Evolutionary conservation across 2,888 invertebrate species (phyloP).

Genomic region (Xylocampa areola): DNA sequence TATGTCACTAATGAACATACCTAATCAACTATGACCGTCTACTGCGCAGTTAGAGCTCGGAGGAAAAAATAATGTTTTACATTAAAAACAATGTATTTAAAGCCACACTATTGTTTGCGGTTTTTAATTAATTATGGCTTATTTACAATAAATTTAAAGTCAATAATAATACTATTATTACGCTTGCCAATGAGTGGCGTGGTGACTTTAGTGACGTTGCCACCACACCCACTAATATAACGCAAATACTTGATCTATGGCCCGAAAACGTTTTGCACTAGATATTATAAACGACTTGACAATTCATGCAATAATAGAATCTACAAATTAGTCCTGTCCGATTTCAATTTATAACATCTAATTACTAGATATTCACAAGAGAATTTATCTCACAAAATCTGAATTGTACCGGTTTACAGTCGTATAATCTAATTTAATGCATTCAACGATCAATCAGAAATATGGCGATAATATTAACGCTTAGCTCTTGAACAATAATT

Average conservation of each 20-base stretch:
- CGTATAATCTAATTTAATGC: constrained; percentile 18
- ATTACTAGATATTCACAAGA: constrained; percentile 18
- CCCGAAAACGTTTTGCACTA: constrained; percentile 14
- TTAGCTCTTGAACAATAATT: constrained; percentile 23
- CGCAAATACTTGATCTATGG: constrained; percentile 18
- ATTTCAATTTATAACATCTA: constrained; percentile 22
- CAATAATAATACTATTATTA: constrained; percentile 1
- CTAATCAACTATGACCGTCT: constrained; percentile 58
- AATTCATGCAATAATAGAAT: constrained; percentile 14
- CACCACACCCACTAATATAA: constrained; percentile 50
- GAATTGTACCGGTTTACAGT: constrained; percentile 27
- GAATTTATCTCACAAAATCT: constrained; percentile 23
- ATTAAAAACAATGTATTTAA: constrained; percentile 53
- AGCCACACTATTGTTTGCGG: constrained; percentile 40
- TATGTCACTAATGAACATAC: constrained; percentile 67
- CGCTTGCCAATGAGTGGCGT: constrained; percentile 19
- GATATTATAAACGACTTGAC: constrained; percentile 12
- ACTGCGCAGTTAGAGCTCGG: constrained; percentile 66
- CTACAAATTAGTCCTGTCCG: constrained; percentile 7
- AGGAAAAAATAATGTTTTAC: constrained; percentile 60
- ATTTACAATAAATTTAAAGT: constrained; percentile 12
- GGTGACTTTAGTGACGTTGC: constrained; percentile 27
- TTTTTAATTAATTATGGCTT: constrained; percentile 29
- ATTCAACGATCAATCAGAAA: constrained; percentile 33
- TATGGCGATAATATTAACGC: constrained; percentile 17